phyloP scores from a whole-genome alignment of 2,113 vertebrate genomes.

The Podarcis cretensis region DNA sequence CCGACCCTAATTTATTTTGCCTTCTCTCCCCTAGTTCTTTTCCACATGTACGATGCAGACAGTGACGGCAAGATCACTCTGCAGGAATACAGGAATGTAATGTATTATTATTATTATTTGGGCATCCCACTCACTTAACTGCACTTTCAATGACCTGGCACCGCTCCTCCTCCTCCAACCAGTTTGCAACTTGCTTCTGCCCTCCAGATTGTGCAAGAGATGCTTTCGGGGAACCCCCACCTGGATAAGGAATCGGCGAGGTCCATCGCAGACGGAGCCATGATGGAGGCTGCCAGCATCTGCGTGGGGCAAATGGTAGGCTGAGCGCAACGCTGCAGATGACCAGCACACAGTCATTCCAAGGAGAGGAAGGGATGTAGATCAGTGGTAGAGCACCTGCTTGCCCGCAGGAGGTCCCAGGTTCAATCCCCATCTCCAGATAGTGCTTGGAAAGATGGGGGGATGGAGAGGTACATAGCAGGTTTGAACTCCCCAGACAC shows the following conservation, averaged over 20 bases:
- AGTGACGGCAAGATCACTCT: slow-evolving; percentile 90
- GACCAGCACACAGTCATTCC: neutral
- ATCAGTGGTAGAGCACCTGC: no score
- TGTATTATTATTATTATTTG: slow-evolving; percentile 5
- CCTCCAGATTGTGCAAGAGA: slow-evolving; percentile 88
- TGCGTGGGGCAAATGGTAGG: slow-evolving; percentile 91
- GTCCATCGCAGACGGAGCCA: slow-evolving; percentile 91
- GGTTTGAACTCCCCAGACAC: no score
- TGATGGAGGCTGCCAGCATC: slow-evolving; percentile 94
- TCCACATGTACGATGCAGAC: slow-evolving; percentile 97
- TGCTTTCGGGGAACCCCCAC: slow-evolving; percentile 85
- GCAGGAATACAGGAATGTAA: slow-evolving; percentile 92
- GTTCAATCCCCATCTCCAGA: neutral
- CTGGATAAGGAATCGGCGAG: slow-evolving; percentile 81
- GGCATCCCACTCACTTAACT: fast-evolving
- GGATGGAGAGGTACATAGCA: neutral
- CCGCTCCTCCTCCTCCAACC: fast-evolving
- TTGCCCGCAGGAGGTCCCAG: neutral
- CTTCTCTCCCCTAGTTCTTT: slow-evolving; percentile 82
- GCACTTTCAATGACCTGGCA: fast-evolving
- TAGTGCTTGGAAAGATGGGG: neutral
- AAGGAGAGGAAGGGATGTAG: no score
- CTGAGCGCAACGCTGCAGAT: neutral
- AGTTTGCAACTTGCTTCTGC: neutral
- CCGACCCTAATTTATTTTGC: neutral